Conservation (phyloP, 2,113 vertebrate species). For the Pyrgilauda ruficollis region DNA sequence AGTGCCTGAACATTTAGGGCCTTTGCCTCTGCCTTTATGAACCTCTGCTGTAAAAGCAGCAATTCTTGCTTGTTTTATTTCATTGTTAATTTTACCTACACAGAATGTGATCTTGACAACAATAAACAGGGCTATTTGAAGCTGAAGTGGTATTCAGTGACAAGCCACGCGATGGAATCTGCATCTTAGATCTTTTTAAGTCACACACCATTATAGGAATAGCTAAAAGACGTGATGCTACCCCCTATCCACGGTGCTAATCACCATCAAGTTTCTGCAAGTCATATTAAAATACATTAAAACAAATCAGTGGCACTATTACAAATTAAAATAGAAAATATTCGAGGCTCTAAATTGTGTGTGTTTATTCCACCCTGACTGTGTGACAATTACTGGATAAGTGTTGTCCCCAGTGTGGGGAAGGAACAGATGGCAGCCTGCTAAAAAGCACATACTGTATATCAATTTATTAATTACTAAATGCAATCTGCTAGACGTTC, state of each 20-base stretch:
- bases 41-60: neutral
- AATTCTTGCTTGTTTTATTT: neutral
- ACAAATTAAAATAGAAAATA: slow-evolving; percentile 32
- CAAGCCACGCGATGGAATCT: neutral
- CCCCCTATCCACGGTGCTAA: neutral
- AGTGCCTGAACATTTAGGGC: neutral
- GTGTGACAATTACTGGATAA: slow-evolving; percentile 46
- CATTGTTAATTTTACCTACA: neutral
- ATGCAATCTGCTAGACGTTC: slow-evolving; percentile 67
- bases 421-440: slow-evolving; percentile 68
- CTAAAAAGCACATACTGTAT: slow-evolving; percentile 64
- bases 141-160: neutral
- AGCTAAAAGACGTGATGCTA: neutral
- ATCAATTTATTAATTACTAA: slow-evolving; percentile 72
- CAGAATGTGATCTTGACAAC: neutral
- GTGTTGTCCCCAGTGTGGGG: slow-evolving; percentile 47
- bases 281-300: slow-evolving; percentile 2
- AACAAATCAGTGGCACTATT: slow-evolving; percentile 4
- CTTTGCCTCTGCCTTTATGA: neutral
- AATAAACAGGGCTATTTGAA: neutral
- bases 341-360: neutral
- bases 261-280: neutral
- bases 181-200: neutral
- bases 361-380: slow-evolving; percentile 54
- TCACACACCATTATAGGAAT: neutral